Percentiles rank a stretch among this genome's conserved stretches.
phyloP scores from a whole-genome alignment of 2,888 invertebrate genomes.

The Pollenia amentaria region DNA sequence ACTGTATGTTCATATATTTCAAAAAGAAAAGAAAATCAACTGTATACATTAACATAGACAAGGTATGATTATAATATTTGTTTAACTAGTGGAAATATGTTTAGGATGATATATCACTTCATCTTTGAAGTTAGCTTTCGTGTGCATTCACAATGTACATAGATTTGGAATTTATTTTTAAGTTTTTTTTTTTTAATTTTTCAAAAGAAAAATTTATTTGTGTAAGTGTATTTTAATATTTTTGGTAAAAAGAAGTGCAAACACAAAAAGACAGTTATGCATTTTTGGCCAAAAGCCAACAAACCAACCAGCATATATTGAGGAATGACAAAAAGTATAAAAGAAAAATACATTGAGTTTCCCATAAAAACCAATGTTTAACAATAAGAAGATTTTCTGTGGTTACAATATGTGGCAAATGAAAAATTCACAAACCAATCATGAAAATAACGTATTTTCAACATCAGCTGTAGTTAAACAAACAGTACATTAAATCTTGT shows the following conservation, averaged over 20 bases:
- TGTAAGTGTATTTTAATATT: neutral
- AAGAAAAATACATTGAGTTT: conserved; percentile 20
- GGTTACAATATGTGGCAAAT: conserved; percentile 38
- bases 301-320: conserved; percentile 3
- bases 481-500: conserved; percentile 18
- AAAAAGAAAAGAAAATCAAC: neutral
- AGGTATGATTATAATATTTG: neutral
- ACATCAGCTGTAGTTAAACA: conserved; percentile 7
- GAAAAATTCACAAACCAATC: conserved; percentile 17
- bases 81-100: neutral
- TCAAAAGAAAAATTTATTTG: conserved; percentile 9
- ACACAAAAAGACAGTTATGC: conserved; percentile 1
- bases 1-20: neutral
- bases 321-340: neutral
- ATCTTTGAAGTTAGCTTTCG: conserved; percentile 46
- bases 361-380: conserved; percentile 33
- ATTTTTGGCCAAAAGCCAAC: conserved; percentile 39
- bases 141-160: neutral
- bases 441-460: neutral
- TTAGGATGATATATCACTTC: conserved; percentile 44
- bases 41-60: neutral
- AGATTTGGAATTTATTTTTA: neutral
- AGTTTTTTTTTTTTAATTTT: neutral
- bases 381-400: conserved; percentile 41
- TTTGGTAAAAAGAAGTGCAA: neutral